Evolutionary conservation across 2,797 vertebrate species (phyloP), one percentile per base, ranked within the genome.

Genomic region (Aphelocoma californica): DNA sequence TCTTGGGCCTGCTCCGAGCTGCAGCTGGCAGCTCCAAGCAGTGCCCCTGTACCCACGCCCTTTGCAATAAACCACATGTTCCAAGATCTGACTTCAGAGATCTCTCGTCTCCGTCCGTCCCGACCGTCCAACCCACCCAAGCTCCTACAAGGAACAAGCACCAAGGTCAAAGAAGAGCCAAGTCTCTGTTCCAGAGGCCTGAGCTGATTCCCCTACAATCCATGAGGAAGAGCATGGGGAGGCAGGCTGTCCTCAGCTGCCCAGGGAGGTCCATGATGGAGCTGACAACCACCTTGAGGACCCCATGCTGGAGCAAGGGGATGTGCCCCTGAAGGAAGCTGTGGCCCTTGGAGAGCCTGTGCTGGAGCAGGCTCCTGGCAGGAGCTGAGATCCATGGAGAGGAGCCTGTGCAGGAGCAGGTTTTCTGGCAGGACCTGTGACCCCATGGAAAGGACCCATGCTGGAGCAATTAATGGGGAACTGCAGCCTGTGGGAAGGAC

Each of bases 361-460:
- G 13, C 31, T 58, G 34, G 14, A 51, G 13, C 14, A 31, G 44
- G 20, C 10, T 56, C 18, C 29, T 31, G 17, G 19, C 10, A 34
- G 44, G 7, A 56, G 5, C 28, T 44, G 23, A 44, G 20, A 18
- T 12, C 16, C 29, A 24, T n/a, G 16, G 26, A 78, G 20, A 71
- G 24, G 3, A 45, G 32, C 7, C 32, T 10, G 7, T 4, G 1
- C 24, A 20, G 64, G 9, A 58, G 5, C 5, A 53, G 26, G 17
- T 65, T 47, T 86, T n/a, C 56, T 70, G 34, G 31, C 10, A 61
- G 32, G 32, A 50, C 15, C 5, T 61, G 17, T 48, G 34, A 60
- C 2, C 6, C n/a, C 11, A 9, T 23, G 32, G 32, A 29, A 54
- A 25, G 7, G 10, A 54, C 14, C 12, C 13, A 17, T 1, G 3